Evolutionary conservation across 2,888 invertebrate genomes (phyloP), one percentile per base, ranked within the genome.

Genomic region (Brenthis daphne): DNA sequence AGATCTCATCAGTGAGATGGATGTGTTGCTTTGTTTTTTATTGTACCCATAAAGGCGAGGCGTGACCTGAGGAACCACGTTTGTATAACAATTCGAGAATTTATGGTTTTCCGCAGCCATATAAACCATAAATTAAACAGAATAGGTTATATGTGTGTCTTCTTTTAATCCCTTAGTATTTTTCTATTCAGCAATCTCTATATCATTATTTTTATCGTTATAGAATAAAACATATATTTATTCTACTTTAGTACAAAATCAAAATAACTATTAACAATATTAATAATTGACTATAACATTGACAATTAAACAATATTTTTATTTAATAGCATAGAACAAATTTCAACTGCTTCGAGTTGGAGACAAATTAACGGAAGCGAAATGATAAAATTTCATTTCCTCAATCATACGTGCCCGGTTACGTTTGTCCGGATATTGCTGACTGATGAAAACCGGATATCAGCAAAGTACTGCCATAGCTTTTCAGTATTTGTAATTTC

Each of bases 11-110:
- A 82, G 84, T 80, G 80, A 85, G 82, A 88, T 86, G 88, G 85
- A 85, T 86, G 86, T 81, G 86, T 85, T 88, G 84, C 84, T 87
- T 86, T 85, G 86, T 82, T 84, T 88, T 89, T 90, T 89, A 89
- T 88, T 85, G 82, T 82, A 73, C 76, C 80, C 82, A 86, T 88
- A 89, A 90, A 88, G 78, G 71, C 74, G 80, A 82, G 81, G 85
- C 88, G 87, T 87, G 88, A 81, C 82, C 84, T 82, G 83, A 76
- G 79, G 71, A 75, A 66, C 69, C 71, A 71, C 76, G 75, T 77
- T 79, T 75, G 85, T 87, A 86, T 87, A 85, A 82, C 80, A 86
- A 85, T 79, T 79, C 73, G 74, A 67, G 77, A 80, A 65, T 70
- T 70, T 67, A 72, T 69, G 79, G 77, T 82, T 58, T 64, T 73